These are phyloP conservation scores for Chrysocyon brachyurus DNA, from an alignment of 2,797 vertebrate species.

Conservation along the genomic window DNA sequence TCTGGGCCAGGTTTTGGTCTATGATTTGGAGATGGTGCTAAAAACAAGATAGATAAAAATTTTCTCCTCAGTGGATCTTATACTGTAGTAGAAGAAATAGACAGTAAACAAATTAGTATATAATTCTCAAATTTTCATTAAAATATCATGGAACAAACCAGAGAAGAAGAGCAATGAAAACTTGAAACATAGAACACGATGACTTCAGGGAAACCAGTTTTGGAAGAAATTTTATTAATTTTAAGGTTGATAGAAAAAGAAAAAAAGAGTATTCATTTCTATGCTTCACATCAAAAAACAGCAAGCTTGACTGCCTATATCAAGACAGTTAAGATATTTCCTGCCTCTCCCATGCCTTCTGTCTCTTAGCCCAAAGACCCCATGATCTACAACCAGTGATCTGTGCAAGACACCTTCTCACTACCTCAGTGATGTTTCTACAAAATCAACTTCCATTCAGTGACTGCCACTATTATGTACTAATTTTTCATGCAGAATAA, in stretches of 20 bases:
- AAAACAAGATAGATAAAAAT: background rate
- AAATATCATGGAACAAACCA: background rate
- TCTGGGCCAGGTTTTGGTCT: background rate
- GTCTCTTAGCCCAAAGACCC: background rate
- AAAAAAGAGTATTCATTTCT: background rate
- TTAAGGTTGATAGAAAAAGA: background rate
- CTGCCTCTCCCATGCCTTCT: too few species aligned
- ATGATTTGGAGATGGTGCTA: background rate
- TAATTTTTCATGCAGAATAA: background rate
- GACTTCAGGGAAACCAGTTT: background rate
- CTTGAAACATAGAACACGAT: background rate
- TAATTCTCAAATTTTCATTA: background rate
- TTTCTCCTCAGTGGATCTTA: background rate
- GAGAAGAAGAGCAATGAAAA: slow-evolving; percentile 25
- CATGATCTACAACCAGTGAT: background rate
- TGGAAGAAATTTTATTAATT: slow-evolving; percentile 39
- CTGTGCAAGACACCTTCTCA: background rate
- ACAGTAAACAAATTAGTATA: background rate
- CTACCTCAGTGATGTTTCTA: background rate
- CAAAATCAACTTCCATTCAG: background rate
- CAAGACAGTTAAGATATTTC: background rate
- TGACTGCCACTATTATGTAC: background rate
- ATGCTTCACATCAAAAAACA: background rate
- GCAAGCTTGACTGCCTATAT: background rate
- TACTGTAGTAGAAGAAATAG: background rate